Evolutionary conservation across 1,140 invertebrate species (phyloP), one percentile per base, ranked within the genome.

Genomic region (Drosophila nigromelanica): DNA sequence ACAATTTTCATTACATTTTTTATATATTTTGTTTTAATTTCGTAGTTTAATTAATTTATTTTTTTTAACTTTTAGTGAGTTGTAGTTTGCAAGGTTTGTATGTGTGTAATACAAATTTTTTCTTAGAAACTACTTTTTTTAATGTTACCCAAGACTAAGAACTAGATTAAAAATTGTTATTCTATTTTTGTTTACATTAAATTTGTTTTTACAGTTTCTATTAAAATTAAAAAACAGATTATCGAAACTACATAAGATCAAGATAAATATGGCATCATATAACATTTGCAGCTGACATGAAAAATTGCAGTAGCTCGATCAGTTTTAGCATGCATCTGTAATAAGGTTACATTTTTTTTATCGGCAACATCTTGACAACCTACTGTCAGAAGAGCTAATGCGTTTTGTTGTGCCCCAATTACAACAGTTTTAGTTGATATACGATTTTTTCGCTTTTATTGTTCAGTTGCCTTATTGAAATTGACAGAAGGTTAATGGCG

Each of bases 401-500:
- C 54, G 45, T 33, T 52, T 59, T 42, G 39, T 51, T 52, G 50
- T 35, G 58, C 60, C 62, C 76, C 77, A 80, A 83, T 89, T 90
- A 78, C 78, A 90, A 66, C 77, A 89, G 80, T 80, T 78, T 83
- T 90, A 27, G 48, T 35, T 43, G 58, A 61, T 63, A 59, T 50
- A 39, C 40, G 40, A 72, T 35, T 43, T 18, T 15, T 35, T 55
- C 15, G 58, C 61, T 42, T 60, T 64, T 62, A 58, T 42, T 55
- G 33, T 50, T 27, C n/a, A 55, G 47, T 73, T 75, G 81, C 76
- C 59, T 78, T 89, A 89, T 90, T 90, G 89, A 90, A 89, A 78
- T 72, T 78, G 77, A 90, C 89, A 90, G 83, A 90, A 87, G 89
- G 89, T 90, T 90, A 90, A 90, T 89, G 78, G 74, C 77, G 48